phyloP scores from a whole-genome alignment of 2,113 vertebrate species.

The Sinocyclocheilus maitianheensis region DNA sequence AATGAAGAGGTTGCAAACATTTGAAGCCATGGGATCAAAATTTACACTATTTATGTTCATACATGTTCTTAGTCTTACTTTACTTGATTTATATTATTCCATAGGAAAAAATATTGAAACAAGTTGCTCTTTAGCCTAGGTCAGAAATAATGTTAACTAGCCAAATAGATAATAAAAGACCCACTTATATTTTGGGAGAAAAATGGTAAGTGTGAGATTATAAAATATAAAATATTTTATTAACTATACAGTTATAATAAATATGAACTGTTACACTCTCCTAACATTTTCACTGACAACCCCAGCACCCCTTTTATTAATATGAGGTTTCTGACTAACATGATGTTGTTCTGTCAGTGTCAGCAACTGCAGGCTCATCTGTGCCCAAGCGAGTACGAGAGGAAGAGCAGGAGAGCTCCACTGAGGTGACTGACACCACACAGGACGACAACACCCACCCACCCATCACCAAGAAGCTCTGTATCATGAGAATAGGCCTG shows the following conservation, averaged over 20 bases:
- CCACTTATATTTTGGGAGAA: too few relatives aligned
- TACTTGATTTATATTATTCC: neutral
- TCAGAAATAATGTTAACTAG: neutral
- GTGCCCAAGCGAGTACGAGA: slow-evolving; percentile 90
- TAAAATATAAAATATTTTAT: too few relatives aligned
- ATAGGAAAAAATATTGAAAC: neutral
- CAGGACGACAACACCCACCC: slow-evolving; percentile 84
- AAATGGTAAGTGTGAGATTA: neutral
- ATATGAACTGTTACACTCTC: neutral
- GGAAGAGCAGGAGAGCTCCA: slow-evolving; percentile 88
- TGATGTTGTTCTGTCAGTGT: slow-evolving; percentile 73
- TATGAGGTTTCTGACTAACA: neutral
- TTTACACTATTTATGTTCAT: neutral
- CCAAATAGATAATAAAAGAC: neutral
- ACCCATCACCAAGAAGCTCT: slow-evolving; percentile 87
- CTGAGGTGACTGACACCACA: slow-evolving; percentile 77
- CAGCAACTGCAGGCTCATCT: slow-evolving; percentile 87
- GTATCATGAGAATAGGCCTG: slow-evolving; percentile 82
- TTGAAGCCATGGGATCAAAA: neutral
- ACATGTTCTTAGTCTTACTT: neutral
- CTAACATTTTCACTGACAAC: neutral
- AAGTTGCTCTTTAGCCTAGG: neutral
- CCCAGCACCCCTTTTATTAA: neutral
- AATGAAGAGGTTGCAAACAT: too few relatives aligned
- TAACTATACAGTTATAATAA: neutral